Conservation (phyloP, 1,140 invertebrate species). For the Aphelenchoides fujianensis region DNA sequence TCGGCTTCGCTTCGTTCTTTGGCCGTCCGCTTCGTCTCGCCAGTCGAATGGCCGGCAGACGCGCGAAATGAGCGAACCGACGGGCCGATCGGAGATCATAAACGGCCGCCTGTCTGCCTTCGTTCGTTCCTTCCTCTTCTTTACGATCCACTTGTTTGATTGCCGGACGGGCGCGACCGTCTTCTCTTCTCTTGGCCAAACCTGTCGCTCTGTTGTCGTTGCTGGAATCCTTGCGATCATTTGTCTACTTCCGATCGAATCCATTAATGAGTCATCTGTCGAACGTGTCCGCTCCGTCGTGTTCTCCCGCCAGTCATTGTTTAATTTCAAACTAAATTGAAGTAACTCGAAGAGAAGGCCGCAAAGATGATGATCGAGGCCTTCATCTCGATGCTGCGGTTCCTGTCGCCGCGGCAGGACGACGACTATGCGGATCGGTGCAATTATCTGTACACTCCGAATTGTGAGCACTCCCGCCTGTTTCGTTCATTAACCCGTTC, state of each 20-base stretch:
- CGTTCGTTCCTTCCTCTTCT: too few relatives aligned
- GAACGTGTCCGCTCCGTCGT: neutral
- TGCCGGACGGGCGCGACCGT: too few relatives aligned
- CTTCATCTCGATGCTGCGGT: slow-evolving; percentile 55
- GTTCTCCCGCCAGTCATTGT: slow-evolving; percentile 15
- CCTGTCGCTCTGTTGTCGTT: neutral
- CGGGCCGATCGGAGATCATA: too few relatives aligned
- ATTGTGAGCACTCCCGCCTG: too few relatives aligned
- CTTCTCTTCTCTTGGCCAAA: neutral
- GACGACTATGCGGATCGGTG: slow-evolving; percentile 56
- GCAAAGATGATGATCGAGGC: slow-evolving; percentile 59
- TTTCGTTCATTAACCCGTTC: too few relatives aligned
- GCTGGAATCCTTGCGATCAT: neutral
- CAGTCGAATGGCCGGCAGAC: too few relatives aligned
- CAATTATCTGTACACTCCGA: slow-evolving; percentile 59
- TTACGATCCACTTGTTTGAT: too few relatives aligned
- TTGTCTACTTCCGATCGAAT: neutral
- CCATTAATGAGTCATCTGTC: neutral
- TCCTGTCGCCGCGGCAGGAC: slow-evolving; percentile 53
- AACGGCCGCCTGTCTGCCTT: too few relatives aligned
- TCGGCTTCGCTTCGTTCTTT: too few relatives aligned
- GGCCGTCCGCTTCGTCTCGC: too few relatives aligned
- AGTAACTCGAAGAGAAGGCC: neutral
- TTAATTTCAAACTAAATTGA: slow-evolving; percentile 11
- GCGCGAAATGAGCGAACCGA: too few relatives aligned